Base-by-base conservation (phyloP, 2,113 vertebrate genomes). In the Symphodus melops region DNA sequence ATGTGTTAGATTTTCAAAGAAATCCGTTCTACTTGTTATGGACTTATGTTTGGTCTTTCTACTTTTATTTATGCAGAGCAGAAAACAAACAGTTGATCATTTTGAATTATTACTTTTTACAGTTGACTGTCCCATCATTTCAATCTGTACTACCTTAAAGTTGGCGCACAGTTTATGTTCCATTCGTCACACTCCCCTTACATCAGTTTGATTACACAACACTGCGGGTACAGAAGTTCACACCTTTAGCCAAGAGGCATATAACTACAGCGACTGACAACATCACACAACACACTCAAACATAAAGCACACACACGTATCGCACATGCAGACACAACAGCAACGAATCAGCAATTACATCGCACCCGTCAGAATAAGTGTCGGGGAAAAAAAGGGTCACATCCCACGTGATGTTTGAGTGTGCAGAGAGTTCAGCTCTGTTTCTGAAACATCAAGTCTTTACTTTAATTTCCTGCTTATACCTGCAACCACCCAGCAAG, bases 191-290 rank as follows among this genome's bases (percentile, higher is more conserved):
- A 61, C 52, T 1, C 46, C 6, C 41, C 13, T 8, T 16, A 69
- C 13, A 28, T 33, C 13, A 14, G 14, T 28, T 0, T 23, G 10
- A 66, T 81, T 80, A 75, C 75, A 62, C 75, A 90, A 82, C 57
- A 75, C 25, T 3, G 5, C n/a, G 60, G 59, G 58, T 64, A 71
- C 39, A 14, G 0, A 10, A 66, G 75, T 71, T 78, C 62, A 82
- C 53, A 85, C 64, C 68, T 68, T 60, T 12, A 49, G 78, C 65
- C 62, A 44, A 61, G 28, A 82, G 70, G 66, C 21, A 39, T 54
- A 82, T 44, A 70, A 48, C 37, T 44, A 77, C 74, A 75, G 65
- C 48, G 3, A 0, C 62, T 56, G 16, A 68, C 14, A 21, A 37
- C 62, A 60, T 23, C 17, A 28, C 8, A 60, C 53, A 44, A 66